A percentile compares a stretch with the other conserved stretches of the same genome.
phyloP scores from a whole-genome alignment of 1,140 invertebrate genomes.

The Trachymyrmex cornetzi region DNA sequence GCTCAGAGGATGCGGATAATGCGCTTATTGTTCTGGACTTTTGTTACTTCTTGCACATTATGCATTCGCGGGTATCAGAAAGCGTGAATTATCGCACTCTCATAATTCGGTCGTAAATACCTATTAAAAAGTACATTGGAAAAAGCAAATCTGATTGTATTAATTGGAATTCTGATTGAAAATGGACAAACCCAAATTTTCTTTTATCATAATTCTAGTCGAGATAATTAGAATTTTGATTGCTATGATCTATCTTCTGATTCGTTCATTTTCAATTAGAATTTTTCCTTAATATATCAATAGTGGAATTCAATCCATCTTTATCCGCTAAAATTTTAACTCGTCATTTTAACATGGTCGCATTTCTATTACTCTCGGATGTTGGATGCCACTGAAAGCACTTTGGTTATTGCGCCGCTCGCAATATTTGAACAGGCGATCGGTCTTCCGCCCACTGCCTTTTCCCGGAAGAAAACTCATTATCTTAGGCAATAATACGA shows the following conservation, averaged over 20 bases:
- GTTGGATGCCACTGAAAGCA: slow-evolving; percentile 55
- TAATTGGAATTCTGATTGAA: too few relatives aligned
- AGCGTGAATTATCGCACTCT: not conserved
- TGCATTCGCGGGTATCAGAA: not conserved
- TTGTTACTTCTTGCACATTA: not conserved
- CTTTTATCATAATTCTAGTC: too few relatives aligned
- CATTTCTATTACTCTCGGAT: slow-evolving; percentile 60
- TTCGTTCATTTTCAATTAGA: too few relatives aligned
- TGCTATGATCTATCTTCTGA: too few relatives aligned
- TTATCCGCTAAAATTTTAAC: not conserved
- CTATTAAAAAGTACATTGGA: not conserved
- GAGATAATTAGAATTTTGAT: too few relatives aligned
- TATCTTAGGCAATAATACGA: slow-evolving; percentile 74
- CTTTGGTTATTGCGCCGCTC: slow-evolving; percentile 70
- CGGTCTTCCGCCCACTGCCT: slow-evolving; percentile 58
- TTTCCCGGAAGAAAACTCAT: slow-evolving; percentile 70
- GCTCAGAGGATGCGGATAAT: slow-evolving; percentile 17
- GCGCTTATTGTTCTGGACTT: slow-evolving; percentile 46
- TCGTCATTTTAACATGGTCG: not conserved
- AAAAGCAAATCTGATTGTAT: too few relatives aligned
- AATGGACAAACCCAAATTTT: too few relatives aligned
- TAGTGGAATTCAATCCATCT: slow-evolving; percentile 6
- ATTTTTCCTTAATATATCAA: not conserved
- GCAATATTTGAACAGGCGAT: slow-evolving; percentile 74
- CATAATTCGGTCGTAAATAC: not conserved